Base-by-base conservation (phyloP, 2,113 vertebrate species). In the Lagopus leucura region DNA sequence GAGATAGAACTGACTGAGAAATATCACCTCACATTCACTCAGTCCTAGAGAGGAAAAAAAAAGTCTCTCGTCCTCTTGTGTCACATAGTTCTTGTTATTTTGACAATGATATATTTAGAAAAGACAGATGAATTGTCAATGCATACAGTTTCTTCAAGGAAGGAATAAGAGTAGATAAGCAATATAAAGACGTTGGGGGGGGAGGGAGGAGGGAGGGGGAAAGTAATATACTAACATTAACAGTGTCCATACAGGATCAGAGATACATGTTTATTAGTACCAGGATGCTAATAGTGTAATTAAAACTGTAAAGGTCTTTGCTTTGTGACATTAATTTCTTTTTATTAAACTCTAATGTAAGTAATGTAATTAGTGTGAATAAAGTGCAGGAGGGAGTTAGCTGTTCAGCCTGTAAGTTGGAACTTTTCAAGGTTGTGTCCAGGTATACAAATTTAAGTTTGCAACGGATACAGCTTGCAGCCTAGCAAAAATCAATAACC, bases 361-460 rank as follows among this genome's bases (percentile, higher is more conserved):
- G 69, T 61, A 32, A 80, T 64, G 40, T 65, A 65, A 27, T 79
- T 54, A 74, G n/a, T 27, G 22, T 6, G 19, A 74, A 86, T 30
- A 58, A 92, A 87, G 78, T 43, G 27, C 5, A 64, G 42, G 63
- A 82, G 34, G 27, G 48, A 89, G 40, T 50, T 80, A 55, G 34
- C 54, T 86, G 50, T 50, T 84, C 40, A 55, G 61, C 81, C 34
- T 64, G 43, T 73, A 88, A 91, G 82, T 12, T 40, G 48, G 70
- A 92, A 92, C 34, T 71, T 89, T 89, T 93, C 95, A 95, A 96
- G 94, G 93, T 92, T 95, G 60, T 78, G 36, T 57, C 48, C 63
- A 91, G 47, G 57, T 93, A 83, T 88, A 94, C 47, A 92, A 79
- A 95, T 94, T 64, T 81, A 83, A 84, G 36, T 45, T 86, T 75